Evolutionary conservation across 2,797 vertebrate species (phyloP), one percentile per base, ranked within the genome.

Genomic region (Miichthys miiuy): DNA sequence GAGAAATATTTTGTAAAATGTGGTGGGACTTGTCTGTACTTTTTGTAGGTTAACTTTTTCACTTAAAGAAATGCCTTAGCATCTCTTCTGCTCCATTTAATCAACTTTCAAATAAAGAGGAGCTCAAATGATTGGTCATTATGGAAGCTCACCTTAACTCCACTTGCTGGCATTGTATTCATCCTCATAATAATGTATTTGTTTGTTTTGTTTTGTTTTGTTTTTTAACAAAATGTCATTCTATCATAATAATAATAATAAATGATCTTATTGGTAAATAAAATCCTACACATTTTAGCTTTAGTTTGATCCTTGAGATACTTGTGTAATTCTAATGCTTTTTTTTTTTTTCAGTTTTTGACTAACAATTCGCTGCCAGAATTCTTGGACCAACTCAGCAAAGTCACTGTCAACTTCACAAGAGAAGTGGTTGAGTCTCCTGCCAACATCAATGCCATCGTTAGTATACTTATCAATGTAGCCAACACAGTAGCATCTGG

Each of bases 381-480:
- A 0, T 87, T 96, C 87, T 77, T 97, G 55, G 0, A 4, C 0
- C 0, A 44, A 0, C 86, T 93, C 17, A 68, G 60, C 0, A 0
- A 14, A 0, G 11, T 44, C 21, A 80, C 87, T 11, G 0, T 0
- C 1, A 21, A 17, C 4, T 0, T 54, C 0, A 10, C 7, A 0
- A 0, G 8, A 0, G 0, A 16, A 2, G 74, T 91, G 27, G 50
- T 58, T 48, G 9, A 3, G 1, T 93, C 92, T 41, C 9, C 93
- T 34, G 89, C 90, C 70, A 93, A 91, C 66, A 67, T 97, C 25
- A 75, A 57, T 0, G 90, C 95, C 27, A 62, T 95, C 1, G 82
- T 97, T 69, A 30, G 1, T 2, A 96, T 97, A 57, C 80, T 98
- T 20, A 17, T 6, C 16, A 87, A 38, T 27, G 9, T 97, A 50